A percentile compares a stretch with the other conserved stretches of the same genome.
Evolutionary conservation across 2,888 invertebrate genomes (phyloP).

Genomic region (Heliconius hortense): DNA sequence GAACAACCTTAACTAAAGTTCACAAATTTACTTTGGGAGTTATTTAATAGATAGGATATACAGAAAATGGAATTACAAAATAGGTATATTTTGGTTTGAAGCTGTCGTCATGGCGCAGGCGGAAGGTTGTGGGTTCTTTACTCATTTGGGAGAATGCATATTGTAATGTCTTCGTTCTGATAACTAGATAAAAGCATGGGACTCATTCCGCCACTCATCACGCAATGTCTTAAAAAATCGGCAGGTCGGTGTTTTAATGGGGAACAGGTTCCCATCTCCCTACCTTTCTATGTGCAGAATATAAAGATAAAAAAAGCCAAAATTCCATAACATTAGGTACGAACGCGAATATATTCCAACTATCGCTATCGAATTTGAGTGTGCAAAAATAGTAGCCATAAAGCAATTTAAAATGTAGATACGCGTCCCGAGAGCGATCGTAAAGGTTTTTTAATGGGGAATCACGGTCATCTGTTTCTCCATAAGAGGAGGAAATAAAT

Average conservation of each 20-base stretch:
- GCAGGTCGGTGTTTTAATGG: too few species aligned
- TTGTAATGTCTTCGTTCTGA: too few species aligned
- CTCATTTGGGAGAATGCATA: too few species aligned
- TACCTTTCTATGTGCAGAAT: too few species aligned
- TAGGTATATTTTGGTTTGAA: not conserved
- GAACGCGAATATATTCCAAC: slow-evolving; percentile 11
- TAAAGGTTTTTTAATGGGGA: slow-evolving; percentile 9
- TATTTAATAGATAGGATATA: not conserved
- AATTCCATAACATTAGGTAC: not conserved
- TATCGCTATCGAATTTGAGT: slow-evolving; percentile 29
- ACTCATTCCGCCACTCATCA: too few species aligned
- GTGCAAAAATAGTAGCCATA: slow-evolving; percentile 16
- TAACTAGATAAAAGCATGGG: too few species aligned
- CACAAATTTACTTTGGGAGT: not conserved
- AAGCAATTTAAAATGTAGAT: slow-evolving; percentile 28
- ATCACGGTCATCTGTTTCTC: slow-evolving; percentile 19
- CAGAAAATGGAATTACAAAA: not conserved
- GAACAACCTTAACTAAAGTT: too few species aligned
- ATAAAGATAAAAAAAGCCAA: too few species aligned
- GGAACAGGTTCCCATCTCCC: too few species aligned
- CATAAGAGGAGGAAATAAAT: slow-evolving; percentile 12
- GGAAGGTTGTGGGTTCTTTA: not conserved
- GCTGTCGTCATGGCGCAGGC: not conserved
- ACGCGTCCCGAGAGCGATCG: slow-evolving; percentile 21
- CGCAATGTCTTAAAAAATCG: too few species aligned